phyloP scores from a whole-genome alignment of 2,888 invertebrate genomes.

The Labia minor region DNA sequence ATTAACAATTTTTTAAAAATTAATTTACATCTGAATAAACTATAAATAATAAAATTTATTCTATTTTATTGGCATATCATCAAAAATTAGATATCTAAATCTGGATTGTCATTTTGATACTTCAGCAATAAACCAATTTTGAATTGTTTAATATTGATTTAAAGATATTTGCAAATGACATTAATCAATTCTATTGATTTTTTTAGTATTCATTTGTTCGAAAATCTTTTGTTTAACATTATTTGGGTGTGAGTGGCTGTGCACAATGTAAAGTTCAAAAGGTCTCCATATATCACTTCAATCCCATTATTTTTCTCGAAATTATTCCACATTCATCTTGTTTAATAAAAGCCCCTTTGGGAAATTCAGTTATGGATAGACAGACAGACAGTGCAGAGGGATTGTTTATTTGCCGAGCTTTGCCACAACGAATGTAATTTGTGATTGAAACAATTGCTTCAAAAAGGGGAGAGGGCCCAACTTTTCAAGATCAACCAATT shows the following conservation, averaged over 20 bases:
- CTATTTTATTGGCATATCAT: too few relatives aligned
- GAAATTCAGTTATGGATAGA: slow-evolving; percentile 3
- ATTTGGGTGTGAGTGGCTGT: background rate
- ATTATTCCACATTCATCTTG: slow-evolving; percentile 13
- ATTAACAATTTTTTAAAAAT: too few relatives aligned
- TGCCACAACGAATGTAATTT: background rate
- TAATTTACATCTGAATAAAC: too few relatives aligned
- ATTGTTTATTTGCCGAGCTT: slow-evolving; percentile 2
- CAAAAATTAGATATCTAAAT: too few relatives aligned
- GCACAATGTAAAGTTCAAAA: background rate
- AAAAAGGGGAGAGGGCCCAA: background rate
- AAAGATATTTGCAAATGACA: background rate
- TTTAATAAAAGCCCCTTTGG: slow-evolving; percentile 13
- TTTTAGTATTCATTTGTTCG: background rate
- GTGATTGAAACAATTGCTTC: background rate
- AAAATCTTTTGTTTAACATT: background rate
- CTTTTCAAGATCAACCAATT: background rate
- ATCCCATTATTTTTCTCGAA: background rate
- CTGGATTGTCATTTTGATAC: too few relatives aligned
- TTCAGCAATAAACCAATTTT: too few relatives aligned
- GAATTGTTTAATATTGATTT: too few relatives aligned
- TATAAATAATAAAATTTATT: too few relatives aligned
- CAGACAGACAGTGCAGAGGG: background rate
- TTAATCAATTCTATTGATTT: background rate
- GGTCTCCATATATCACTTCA: background rate